Conservation (phyloP, 2,888 invertebrate genomes). For the Apamea epomidion region DNA sequence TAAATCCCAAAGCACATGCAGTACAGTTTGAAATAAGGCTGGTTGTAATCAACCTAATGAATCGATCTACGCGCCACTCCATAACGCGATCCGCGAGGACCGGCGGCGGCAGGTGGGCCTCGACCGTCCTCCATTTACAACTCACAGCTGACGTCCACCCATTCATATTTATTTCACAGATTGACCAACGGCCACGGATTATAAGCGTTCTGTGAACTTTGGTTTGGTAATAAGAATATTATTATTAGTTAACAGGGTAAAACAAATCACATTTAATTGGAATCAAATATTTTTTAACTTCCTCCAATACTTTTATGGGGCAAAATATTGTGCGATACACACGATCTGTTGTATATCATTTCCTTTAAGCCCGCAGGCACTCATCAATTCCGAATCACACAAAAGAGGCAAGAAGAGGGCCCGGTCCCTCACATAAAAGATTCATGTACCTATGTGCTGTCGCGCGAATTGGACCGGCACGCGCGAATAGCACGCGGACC, state of each 20-base stretch:
- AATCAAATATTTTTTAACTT: background rate
- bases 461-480: slow-evolving; percentile 6
- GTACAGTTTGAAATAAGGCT: background rate
- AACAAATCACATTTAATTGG: background rate
- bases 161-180: background rate
- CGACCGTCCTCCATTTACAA: background rate
- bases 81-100: no score
- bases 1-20: slow-evolving; percentile 1
- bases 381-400: slow-evolving; percentile 45
- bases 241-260: background rate
- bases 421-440: slow-evolving; percentile 30
- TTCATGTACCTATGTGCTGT: slow-evolving; percentile 26
- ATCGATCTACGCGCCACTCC: background rate
- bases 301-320: background rate
- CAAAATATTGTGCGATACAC: slow-evolving; percentile 4
- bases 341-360: slow-evolving; percentile 3
- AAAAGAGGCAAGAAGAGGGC: slow-evolving; percentile 31
- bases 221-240: background rate
- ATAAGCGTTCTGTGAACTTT: background rate
- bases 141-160: background rate
- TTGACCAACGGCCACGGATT: slow-evolving; percentile 3
- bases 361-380: slow-evolving; percentile 10
- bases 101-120: no score
- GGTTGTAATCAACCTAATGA: slow-evolving; percentile 1
- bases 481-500: slow-evolving; percentile 7